These are phyloP conservation scores for Episyrphus balteatus DNA, from an alignment of 1,140 invertebrate species.

Conservation along the genomic window DNA sequence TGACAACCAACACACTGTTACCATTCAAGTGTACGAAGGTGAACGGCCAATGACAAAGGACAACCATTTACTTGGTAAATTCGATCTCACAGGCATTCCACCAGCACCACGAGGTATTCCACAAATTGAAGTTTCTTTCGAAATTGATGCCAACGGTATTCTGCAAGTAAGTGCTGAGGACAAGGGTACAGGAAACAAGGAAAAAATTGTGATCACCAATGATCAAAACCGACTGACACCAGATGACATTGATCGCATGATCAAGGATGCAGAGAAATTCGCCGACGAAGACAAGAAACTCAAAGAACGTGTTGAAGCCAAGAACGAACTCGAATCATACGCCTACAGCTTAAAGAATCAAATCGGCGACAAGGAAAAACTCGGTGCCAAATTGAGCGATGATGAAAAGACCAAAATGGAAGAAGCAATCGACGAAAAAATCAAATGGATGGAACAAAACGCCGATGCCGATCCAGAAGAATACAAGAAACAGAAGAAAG, in stretches of 20 bases:
- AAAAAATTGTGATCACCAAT: slow-evolving; percentile 98
- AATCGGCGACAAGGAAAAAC: slow-evolving; percentile 93
- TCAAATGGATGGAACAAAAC: slow-evolving; percentile 97
- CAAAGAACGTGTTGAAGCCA: slow-evolving; percentile 92
- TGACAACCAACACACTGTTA: slow-evolving; percentile 98
- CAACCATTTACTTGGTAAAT: slow-evolving; percentile 95
- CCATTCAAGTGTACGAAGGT: slow-evolving; percentile 95
- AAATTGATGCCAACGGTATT: slow-evolving; percentile 99
- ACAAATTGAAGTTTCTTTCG: slow-evolving; percentile 98
- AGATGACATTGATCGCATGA: slow-evolving; percentile 98
- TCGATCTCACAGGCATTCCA: slow-evolving; percentile 96
- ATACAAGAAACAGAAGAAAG: slow-evolving; percentile 95
- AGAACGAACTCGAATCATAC: slow-evolving; percentile 93
- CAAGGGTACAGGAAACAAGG: slow-evolving; percentile 95
- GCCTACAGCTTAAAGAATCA: slow-evolving; percentile 98
- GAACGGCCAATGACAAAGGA: slow-evolving; percentile 99
- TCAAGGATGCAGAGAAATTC: slow-evolving; percentile 96
- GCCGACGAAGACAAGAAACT: slow-evolving; percentile 97
- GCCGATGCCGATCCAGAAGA: slow-evolving; percentile 88
- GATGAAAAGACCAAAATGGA: slow-evolving; percentile 95
- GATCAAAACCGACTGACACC: slow-evolving; percentile 94
- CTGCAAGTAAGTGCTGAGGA: slow-evolving; percentile 94
- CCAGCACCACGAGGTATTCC: slow-evolving; percentile 95
- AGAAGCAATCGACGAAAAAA: slow-evolving; percentile 89
- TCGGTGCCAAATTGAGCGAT: slow-evolving; percentile 81